phyloP scores from a whole-genome alignment of 2,888 invertebrate genomes.

The Heliconius cydno region DNA sequence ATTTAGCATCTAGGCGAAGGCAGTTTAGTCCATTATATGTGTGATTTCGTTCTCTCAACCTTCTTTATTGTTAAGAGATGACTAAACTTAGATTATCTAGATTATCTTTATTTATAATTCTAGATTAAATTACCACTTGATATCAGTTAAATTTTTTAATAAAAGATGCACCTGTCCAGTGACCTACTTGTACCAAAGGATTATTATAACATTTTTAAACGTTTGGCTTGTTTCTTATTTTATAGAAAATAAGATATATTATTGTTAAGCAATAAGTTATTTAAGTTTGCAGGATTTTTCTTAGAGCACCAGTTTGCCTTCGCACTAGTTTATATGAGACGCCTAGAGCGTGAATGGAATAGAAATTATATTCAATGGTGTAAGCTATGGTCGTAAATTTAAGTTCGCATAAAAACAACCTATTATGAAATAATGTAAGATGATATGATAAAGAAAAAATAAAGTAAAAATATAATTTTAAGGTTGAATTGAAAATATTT shows the following conservation, averaged over 20 bases:
- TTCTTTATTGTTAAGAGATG: conserved; percentile 32
- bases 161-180: conserved; percentile 55
- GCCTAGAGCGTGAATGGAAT: conserved; percentile 44
- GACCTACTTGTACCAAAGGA: conserved; percentile 52
- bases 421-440: conserved; percentile 23
- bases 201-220: conserved; percentile 28
- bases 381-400: conserved; percentile 20
- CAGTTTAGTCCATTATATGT: conserved; percentile 41
- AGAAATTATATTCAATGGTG: conserved; percentile 42
- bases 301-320: conserved; percentile 55
- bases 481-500: too few relatives aligned
- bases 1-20: conserved; percentile 46
- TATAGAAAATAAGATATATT: conserved; percentile 38
- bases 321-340: conserved; percentile 47
- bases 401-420: conserved; percentile 7
- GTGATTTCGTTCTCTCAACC: conserved; percentile 37
- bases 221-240: conserved; percentile 34
- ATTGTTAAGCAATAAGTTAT: conserved; percentile 37
- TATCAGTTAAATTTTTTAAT: conserved; percentile 35
- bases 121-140: conserved; percentile 35
- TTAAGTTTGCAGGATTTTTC: conserved; percentile 51
- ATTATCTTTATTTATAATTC: too few relatives aligned
- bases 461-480: too few relatives aligned
- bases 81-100: conserved; percentile 32
- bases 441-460: conserved; percentile 5